Evolutionary conservation across 2,888 invertebrate genomes (phyloP), one percentile per base, ranked within the genome.

Genomic region (Hypercompe scribonia): DNA sequence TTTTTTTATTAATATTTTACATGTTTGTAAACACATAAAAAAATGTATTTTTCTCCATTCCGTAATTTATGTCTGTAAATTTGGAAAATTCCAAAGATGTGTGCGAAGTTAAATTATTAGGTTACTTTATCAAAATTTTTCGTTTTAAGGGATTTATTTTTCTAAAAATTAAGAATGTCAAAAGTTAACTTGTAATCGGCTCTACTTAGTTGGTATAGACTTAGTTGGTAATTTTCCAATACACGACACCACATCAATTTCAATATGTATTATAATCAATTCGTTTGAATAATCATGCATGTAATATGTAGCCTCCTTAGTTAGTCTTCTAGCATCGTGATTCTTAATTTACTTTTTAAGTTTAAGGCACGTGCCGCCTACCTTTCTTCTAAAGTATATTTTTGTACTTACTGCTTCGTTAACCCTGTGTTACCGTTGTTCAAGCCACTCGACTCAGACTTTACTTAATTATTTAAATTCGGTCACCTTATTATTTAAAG

Each of bases 401-500:
- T 54, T 68, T 68, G 15, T 28, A 36, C 15, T 54, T 28, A 36
- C 15, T 54, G 68, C 68, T 70, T 63, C 39, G 70, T 70, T 63
- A 63, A 18, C 39, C 13, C 39, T 61, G 58, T 68, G 33, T 68
- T 61, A 31, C 18, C 28, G 21, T 68, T 68, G 58, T 68, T 68
- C 39, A 31, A 61, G 46, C 33, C 34, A 28, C 70, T 54, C 64
- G 50, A 65, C 33, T 42, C 21, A 64, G 63, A 65, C 33, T 42
- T 64, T 66, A 31, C 36, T 42, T 66, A 31, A 54, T 42, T 54
- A 58, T 58, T 18, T 42, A 50, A 72, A 68, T 72, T 33, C 54
- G 33, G 64, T 68, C 68, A 46, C 64, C 28, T 31, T 64, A 64
- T 50, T 65, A 65, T 36, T 68, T 33, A 68, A 68, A 68, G 68